Evolutionary conservation across 2,888 invertebrate genomes (phyloP), one percentile per base, ranked within the genome.

Genomic region (Ligdia adustata): DNA sequence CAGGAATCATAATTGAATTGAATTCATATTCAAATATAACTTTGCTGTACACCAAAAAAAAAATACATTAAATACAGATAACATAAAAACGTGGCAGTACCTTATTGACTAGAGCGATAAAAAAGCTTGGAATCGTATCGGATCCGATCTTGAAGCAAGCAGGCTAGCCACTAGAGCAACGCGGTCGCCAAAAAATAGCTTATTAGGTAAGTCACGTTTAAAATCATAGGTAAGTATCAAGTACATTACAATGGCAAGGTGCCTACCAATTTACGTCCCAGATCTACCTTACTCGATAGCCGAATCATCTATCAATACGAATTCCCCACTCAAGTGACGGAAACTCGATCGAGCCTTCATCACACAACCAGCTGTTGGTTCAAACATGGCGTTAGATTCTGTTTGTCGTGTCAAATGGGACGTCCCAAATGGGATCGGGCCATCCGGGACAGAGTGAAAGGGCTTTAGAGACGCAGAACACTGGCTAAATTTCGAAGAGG

Each of bases 321-420:
- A n/a, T 60, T 62, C 61, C 59, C 52, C 49, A 43, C 45, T 56
- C 46, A 54, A 56, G 59, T 57, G 54, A 52, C 57, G 54, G 33
- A 20, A 22, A 34, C 56, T 60, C 59, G 44, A 63, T 69, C 63
- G 16, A 64, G 24, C 31, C 53, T 33, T 51, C 46, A 49, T 57
- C 56, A 39, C 22, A 22, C 22, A 6, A 4, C 22, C 6, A 6
- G 22, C n/a, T 22, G 47, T 38, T 56, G 57, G 60, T 52, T 62
- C 61, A 66, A 67, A 22, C 22, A 22, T 22, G 22, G 22, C 22
- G 22, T 7, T 1, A 7, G 22, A 22, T 22, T 69, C 57, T 68
- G 63, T 73, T 71, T 76, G 69, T 70, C 57, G 66, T 68, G 71
- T 74, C 67, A 75, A 77, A 75, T 73, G 69, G 72, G 66, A 70